Evolutionary conservation across 2,888 invertebrate species (phyloP), one percentile per base, ranked within the genome.

Genomic region (Stenotaenia linearis): DNA sequence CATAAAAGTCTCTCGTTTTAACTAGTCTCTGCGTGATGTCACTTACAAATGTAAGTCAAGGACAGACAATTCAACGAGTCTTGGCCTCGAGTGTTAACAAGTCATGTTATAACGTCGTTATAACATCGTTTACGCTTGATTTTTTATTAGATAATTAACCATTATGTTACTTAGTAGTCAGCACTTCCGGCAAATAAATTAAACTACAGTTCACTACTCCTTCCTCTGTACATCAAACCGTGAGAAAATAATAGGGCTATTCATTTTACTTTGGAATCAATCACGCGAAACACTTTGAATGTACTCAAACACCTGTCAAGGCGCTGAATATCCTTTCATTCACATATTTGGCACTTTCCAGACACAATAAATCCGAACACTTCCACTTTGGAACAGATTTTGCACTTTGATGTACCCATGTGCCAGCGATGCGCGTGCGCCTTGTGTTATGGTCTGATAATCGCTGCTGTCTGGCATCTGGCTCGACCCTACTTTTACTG

Each of bases 381-480:
- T 50, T 50, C 50, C 50, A 50, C 50, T 50, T 50, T 50, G 50
- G 50, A 50, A 50, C 50, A 50, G 50, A 50, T 50, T 50, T 50
- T 50, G 50, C 69, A 69, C 69, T 69, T 50, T 69, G 69, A 69
- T 69, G 69, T 69, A 25, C 69, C 25, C 69, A 23, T 69, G 23
- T 28, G 23, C 25, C 25, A 69, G 69, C 2, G 25, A 69, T 69
- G 28, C 69, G 69, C 69, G 28, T 69, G 69, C 69, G 69, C 28
- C 28, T 25, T 28, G 25, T 69, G 69, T 69, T 69, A 69, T 69
- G 69, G 69, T 69, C 69, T 76, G 37, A 25, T 76, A 61, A 56
- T 56, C 56, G 40, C 45, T 37, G 21, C 76, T 37, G 76, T 35
- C 28, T 25, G 35, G 50, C 45, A 28, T 75, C 45, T 79, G 45